Base-by-base conservation (phyloP, 2,888 invertebrate genomes). In the Hypercompe scribonia region DNA sequence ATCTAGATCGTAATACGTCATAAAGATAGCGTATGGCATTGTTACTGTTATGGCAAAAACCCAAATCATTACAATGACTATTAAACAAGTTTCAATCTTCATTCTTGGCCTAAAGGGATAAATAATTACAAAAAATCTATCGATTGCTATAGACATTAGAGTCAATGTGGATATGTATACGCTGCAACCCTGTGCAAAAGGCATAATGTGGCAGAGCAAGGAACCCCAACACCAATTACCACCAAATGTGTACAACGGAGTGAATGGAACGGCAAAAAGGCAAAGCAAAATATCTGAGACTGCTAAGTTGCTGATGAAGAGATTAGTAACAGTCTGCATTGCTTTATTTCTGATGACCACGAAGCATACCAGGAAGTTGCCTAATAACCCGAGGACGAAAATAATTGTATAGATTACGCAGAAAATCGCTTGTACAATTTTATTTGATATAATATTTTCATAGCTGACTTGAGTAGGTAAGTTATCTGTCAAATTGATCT, bases 121-220 rank as follows among this genome's bases (percentile, higher is more conserved):
- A 80, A 99, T 98, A 84, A 99, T 99, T 78, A 99, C 99, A 92
- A 99, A 98, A 94, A 99, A 99, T 73, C 99, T 97, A 95, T 99
- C 99, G 77, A 99, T 97, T 70, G 99, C 99, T 86, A 99, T 99
- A 81, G 99, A 98, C 84, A 99, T 99, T 79, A 99, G 96, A 10
- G 99, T 99, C 86, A 99, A 96, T 0, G 99, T 99, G 78, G 99
- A 99, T 89, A 99, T 99, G 96, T 99, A 99, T 83, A 99, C 99
- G 90, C 99, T 99, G 87, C 98, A 98, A 72, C 99, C 99, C 93
- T 99, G 99, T 74, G 99, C 98, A 93, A 98, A 99, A 72, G 99
- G 98, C 78, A 99, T 98, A 86, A 99, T 95, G 91, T 99, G 99
- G 90, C 99, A 99, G 78, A 99, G 96, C 0, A 97, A 96, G 36